A percentile compares a stretch with the other conserved stretches of the same genome.
phyloP scores from a whole-genome alignment of 2,113 vertebrate species.

The Limanda limanda region DNA sequence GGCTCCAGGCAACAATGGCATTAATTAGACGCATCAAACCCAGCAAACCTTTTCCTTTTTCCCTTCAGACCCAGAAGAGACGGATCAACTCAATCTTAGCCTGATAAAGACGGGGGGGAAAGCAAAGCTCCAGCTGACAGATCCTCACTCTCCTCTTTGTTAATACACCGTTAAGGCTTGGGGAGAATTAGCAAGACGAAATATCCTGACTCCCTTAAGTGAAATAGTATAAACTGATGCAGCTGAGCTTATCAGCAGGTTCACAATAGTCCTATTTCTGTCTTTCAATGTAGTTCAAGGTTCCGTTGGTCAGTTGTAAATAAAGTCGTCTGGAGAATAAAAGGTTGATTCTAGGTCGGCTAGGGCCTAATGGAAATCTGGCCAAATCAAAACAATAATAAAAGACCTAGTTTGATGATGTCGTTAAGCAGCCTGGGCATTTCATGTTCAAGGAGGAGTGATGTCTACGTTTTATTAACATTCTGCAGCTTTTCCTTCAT shows the following conservation, averaged over 20 bases:
- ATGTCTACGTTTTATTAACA: too few relatives aligned
- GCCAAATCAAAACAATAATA: too few relatives aligned
- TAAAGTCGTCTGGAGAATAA: too few relatives aligned
- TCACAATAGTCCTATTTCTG: background rate
- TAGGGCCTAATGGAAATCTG: too few relatives aligned
- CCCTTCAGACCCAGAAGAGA: conserved; percentile 23
- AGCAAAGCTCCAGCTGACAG: background rate
- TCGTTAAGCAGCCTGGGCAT: too few relatives aligned
- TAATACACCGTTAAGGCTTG: conserved; percentile 17
- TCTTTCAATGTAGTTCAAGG: background rate
- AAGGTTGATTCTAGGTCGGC: too few relatives aligned
- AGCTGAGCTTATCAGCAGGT: background rate
- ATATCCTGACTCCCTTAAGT: too few relatives aligned
- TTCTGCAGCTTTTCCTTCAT: too few relatives aligned
- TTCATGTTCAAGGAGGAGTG: too few relatives aligned
- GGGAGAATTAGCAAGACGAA: background rate
- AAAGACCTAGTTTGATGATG: too few relatives aligned
- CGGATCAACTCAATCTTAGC: conserved; percentile 45
- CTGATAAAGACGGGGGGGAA: background rate
- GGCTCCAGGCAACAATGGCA: conserved; percentile 56
- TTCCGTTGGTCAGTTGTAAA: too few relatives aligned
- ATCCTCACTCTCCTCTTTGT: conserved; percentile 24
- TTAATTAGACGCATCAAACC: conserved; percentile 67
- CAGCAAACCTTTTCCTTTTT: conserved; percentile 50
- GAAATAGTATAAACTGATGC: background rate